phyloP scores from a whole-genome alignment of 2,113 vertebrate species.

The Myiagra hebetior region DNA sequence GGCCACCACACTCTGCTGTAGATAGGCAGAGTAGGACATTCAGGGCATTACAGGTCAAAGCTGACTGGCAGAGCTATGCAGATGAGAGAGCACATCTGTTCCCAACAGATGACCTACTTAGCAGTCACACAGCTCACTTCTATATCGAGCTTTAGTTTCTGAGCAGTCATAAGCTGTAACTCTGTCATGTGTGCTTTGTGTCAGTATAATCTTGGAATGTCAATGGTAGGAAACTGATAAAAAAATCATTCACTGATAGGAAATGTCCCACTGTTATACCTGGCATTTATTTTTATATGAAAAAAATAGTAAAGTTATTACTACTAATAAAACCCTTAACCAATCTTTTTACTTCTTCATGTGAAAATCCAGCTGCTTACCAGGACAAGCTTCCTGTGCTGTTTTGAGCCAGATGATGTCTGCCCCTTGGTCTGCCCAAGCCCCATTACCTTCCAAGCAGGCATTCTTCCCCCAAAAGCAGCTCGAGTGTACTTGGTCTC shows the following conservation, averaged over 20 bases:
- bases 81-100: conserved; percentile 23
- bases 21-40: not conserved
- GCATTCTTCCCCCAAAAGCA: not conserved
- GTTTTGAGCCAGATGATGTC: not conserved
- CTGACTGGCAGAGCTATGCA: not conserved
- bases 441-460: not conserved
- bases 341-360: not conserved
- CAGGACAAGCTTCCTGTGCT: not conserved
- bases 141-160: not conserved
- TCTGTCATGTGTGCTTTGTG: not conserved
- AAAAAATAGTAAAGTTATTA: not conserved
- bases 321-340: not conserved
- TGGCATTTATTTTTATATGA: not conserved
- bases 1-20: not conserved
- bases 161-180: not conserved
- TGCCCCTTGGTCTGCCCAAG: not conserved
- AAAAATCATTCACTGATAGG: not conserved
- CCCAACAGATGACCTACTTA: conserved; percentile 6
- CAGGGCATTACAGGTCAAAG: not conserved
- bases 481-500: accelerated
- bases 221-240: not conserved
- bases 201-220: not conserved
- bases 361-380: not conserved
- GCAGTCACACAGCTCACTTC: not conserved
- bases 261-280: not conserved